Evolutionary conservation across 2,113 vertebrate species (phyloP).

Genomic region (Perognathus longimembris): DNA sequence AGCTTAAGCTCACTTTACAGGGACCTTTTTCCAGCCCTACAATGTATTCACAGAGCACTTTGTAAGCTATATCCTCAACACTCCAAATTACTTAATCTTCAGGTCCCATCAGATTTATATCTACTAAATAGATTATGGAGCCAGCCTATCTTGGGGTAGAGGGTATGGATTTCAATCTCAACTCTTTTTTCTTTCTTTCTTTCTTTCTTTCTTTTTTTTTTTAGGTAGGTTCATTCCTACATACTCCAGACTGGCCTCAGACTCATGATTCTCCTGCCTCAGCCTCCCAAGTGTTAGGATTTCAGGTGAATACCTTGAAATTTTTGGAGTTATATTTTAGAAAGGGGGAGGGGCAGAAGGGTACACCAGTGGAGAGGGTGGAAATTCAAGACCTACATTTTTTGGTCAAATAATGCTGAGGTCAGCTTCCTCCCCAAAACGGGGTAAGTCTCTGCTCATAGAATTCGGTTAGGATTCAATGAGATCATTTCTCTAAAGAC

Average conservation of each 20-base stretch:
- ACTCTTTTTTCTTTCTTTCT: not conserved
- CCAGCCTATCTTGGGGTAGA: not conserved
- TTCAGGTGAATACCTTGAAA: too few species aligned
- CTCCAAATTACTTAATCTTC: conserved; percentile 9
- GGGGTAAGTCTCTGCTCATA: not conserved
- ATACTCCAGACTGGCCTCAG: too few species aligned
- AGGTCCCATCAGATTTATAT: not conserved
- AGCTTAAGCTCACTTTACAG: not conserved
- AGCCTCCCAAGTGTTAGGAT: too few species aligned
- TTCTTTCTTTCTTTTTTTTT: not conserved
- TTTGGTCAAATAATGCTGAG: not conserved
- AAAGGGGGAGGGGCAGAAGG: not conserved
- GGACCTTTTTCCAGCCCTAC: not conserved
- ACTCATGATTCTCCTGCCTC: too few species aligned
- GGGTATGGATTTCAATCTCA: not conserved
- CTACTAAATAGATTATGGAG: not conserved
- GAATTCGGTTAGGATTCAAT: not conserved
- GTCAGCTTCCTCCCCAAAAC: not conserved
- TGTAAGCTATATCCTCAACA: conserved; percentile 5
- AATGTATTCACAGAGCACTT: not conserved
- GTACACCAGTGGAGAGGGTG: not conserved
- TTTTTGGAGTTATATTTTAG: too few species aligned
- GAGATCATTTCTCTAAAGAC: conserved; percentile 2
- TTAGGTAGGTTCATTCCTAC: too few species aligned
- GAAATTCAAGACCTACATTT: not conserved